phyloP scores from a whole-genome alignment of 2,113 vertebrate genomes.

The Penelope pileata region DNA sequence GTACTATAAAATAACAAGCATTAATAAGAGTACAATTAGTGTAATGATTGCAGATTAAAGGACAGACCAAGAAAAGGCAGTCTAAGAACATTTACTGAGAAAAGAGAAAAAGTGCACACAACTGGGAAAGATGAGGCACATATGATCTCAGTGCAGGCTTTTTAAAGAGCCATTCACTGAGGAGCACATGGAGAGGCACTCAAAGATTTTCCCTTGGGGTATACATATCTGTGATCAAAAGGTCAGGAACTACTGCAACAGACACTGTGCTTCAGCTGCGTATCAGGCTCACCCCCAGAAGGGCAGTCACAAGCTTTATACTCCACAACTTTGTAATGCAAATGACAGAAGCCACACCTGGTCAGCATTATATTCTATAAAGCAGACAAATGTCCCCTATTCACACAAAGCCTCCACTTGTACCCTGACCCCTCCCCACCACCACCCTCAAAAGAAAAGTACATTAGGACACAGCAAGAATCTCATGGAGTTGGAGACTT shows the following conservation, averaged over 20 bases:
- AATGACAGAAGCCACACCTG: not conserved
- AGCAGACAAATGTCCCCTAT: not conserved
- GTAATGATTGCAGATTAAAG: not conserved
- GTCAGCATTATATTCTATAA: not conserved
- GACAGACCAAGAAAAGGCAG: not conserved
- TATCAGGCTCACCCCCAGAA: not conserved
- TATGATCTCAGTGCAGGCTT: accelerated
- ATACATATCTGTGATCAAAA: not conserved
- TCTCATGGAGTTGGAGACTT: not conserved
- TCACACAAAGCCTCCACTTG: not conserved
- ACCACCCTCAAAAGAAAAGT: not conserved
- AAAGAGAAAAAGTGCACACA: not conserved
- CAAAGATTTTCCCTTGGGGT: not conserved
- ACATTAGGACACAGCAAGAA: not conserved
- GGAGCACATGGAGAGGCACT: not conserved
- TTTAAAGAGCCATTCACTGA: not conserved
- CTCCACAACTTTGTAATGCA: not conserved
- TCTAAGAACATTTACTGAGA: not conserved
- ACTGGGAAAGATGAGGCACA: not conserved
- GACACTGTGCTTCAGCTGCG: not conserved
- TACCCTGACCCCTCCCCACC: too few species aligned
- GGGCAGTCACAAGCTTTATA: not conserved
- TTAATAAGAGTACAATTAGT: not conserved
- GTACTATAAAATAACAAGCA: not conserved
- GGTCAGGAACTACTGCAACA: not conserved